These are phyloP conservation scores for Idris sp. DNA, from an alignment of 1,140 invertebrate genomes.

Conservation along the genomic window DNA sequence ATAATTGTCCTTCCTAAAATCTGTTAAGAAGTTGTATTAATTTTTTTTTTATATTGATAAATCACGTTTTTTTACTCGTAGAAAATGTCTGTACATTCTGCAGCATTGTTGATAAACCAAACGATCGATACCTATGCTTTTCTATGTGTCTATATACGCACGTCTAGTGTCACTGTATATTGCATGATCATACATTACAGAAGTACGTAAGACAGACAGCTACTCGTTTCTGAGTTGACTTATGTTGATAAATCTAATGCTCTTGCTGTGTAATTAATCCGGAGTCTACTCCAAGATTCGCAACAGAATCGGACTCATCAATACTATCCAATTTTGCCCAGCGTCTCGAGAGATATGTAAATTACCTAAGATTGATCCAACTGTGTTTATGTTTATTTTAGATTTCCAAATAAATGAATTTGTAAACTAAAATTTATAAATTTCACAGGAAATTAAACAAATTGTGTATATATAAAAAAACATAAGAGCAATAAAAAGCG, in stretches of 20 bases:
- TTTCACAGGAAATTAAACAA: too few relatives aligned
- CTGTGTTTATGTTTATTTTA: slow-evolving; percentile 34
- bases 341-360: slow-evolving; percentile 27
- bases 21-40: too few relatives aligned
- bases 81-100: slow-evolving; percentile 17
- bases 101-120: slow-evolving; percentile 37
- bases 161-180: slow-evolving; percentile 45
- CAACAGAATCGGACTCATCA: slow-evolving; percentile 36
- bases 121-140: slow-evolving; percentile 46
- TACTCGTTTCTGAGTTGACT: slow-evolving; percentile 43
- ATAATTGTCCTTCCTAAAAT: too few relatives aligned
- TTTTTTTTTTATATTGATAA: too few relatives aligned
- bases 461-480: too few relatives aligned
- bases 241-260: slow-evolving; percentile 54
- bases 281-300: slow-evolving; percentile 22
- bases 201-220: slow-evolving; percentile 33
- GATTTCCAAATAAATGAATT: too few relatives aligned
- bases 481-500: too few relatives aligned
- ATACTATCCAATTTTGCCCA: slow-evolving; percentile 31
- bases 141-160: slow-evolving; percentile 32
- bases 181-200: slow-evolving; percentile 36
- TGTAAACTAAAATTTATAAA: too few relatives aligned
- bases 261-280: slow-evolving; percentile 50
- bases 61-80: not conserved
- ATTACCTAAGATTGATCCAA: slow-evolving; percentile 27